Conservation (phyloP, 2,113 vertebrate genomes). For the Marmota monax region DNA sequence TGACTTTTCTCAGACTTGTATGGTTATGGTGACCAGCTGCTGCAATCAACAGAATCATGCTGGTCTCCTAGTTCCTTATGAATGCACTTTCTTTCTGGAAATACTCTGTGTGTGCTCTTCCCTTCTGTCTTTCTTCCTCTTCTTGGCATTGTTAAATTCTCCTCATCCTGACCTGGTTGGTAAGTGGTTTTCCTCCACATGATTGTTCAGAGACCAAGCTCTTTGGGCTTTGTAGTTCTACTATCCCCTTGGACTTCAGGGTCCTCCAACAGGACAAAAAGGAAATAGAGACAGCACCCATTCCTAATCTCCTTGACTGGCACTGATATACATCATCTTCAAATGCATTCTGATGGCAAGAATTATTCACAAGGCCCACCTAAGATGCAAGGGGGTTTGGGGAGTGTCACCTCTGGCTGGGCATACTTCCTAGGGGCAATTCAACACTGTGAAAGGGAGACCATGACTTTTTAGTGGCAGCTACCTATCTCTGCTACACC, state of each 20-base stretch:
- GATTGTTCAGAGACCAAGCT: not conserved
- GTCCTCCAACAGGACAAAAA: not conserved
- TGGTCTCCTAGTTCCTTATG: not conserved
- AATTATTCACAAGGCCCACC: not conserved
- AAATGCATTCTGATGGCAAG: not conserved
- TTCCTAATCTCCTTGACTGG: not conserved
- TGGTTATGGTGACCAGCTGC: not conserved
- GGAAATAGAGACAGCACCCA: not conserved
- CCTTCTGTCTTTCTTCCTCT: not conserved
- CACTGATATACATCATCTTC: not conserved
- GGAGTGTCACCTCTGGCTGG: not conserved
- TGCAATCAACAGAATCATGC: not conserved
- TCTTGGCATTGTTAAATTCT: not conserved
- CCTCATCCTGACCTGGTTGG: not conserved
- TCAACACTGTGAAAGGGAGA: not conserved
- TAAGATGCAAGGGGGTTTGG: not conserved
- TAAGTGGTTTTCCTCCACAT: not conserved
- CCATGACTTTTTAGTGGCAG: not conserved
- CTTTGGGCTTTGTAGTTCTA: not conserved
- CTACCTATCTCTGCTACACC: not conserved
- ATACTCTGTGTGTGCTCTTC: not conserved
- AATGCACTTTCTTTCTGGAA: not conserved
- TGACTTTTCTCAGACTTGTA: not conserved
- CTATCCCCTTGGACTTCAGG: not conserved
- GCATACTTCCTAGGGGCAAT: not conserved